Conservation (phyloP, 1,140 invertebrate genomes). For the Halictus rubicundus region DNA sequence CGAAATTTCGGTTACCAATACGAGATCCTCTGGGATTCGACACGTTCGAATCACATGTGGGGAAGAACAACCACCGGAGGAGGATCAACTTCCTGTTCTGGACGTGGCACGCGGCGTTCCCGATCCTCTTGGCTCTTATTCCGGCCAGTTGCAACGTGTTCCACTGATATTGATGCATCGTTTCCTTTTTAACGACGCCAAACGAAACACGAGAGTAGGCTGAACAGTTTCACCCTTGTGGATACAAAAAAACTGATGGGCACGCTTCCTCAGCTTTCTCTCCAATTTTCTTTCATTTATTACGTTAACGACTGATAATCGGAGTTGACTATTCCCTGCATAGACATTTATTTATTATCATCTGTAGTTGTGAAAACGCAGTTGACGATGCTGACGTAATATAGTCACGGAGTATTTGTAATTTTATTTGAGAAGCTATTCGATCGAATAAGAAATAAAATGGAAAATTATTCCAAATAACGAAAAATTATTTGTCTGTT, state of each 20-base stretch:
- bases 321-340: no score
- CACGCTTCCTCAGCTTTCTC: neutral
- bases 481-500: no score
- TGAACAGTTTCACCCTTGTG: neutral
- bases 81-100: constrained; percentile 40
- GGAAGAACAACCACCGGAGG: neutral
- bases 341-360: no score
- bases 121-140: neutral
- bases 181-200: constrained; percentile 9
- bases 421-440: no score
- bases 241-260: neutral
- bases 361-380: no score
- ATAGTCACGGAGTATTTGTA: no score
- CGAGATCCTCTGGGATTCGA: constrained; percentile 28
- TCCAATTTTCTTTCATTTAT: no score
- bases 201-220: no score
- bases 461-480: no score
- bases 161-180: constrained; percentile 31
- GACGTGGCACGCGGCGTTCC: neutral
- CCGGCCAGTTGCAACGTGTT: constrained; percentile 23
- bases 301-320: no score
- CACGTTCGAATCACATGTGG: constrained; percentile 44
- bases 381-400: no score
- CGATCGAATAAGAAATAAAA: no score
- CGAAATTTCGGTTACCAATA: constrained; percentile 38